These are phyloP conservation scores for Sialis fuliginosa DNA, from an alignment of 2,888 invertebrate species.

Conservation along the genomic window DNA sequence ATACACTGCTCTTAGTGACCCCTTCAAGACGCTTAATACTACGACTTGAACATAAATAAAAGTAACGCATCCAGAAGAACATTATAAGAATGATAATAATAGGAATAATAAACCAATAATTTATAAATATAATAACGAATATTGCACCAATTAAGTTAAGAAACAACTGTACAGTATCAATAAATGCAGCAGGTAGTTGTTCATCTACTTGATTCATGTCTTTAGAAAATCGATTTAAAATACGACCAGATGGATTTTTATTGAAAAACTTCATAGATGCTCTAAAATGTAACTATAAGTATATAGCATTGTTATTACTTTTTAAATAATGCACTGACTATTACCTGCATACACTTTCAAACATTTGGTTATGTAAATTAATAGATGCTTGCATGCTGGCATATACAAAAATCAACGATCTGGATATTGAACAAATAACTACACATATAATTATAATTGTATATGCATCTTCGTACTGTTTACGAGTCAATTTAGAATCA, in stretches of 20 bases:
- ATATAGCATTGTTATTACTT: too few relatives aligned
- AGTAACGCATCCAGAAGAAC: conserved; percentile 42
- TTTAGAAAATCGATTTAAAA: conserved; percentile 54
- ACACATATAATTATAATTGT: conserved; percentile 12
- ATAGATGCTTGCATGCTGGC: conserved; percentile 46
- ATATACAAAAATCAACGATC: conserved; percentile 33
- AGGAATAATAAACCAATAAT: conserved; percentile 47
- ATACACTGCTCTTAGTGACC: conserved; percentile 55
- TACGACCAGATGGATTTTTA: conserved; percentile 48
- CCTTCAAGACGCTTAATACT: conserved; percentile 58
- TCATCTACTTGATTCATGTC: conserved; percentile 43
- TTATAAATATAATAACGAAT: conserved; percentile 50
- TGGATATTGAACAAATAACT: conserved; percentile 22
- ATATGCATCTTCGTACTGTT: background rate
- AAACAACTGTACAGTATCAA: conserved; percentile 35
- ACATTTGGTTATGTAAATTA: conserved; percentile 54
- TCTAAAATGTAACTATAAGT: conserved; percentile 15
- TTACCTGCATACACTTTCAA: conserved; percentile 38
- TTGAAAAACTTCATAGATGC: conserved; percentile 63
- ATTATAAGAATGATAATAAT: conserved; percentile 42
- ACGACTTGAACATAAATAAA: conserved; percentile 56
- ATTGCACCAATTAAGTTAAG: conserved; percentile 60
- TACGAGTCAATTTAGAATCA: background rate
- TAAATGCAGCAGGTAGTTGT: conserved; percentile 27
- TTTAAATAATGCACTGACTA: too few relatives aligned